phyloP scores from a whole-genome alignment of 2,797 vertebrate genomes.

The Psittacula echo region DNA sequence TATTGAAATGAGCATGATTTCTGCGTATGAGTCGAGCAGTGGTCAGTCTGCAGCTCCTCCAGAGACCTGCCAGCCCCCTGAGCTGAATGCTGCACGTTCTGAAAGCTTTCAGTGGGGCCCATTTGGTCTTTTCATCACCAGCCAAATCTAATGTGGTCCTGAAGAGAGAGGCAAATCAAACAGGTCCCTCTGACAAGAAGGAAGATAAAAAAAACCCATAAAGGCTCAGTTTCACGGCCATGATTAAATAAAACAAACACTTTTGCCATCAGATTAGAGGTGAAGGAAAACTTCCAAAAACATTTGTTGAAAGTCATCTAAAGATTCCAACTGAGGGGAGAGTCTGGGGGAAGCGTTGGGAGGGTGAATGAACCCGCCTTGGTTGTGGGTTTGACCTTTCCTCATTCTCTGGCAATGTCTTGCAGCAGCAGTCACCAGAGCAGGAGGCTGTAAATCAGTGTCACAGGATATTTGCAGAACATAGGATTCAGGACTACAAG shows the following conservation, averaged over 20 bases:
- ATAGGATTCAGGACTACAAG: background rate
- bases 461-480: background rate
- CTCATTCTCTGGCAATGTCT: background rate
- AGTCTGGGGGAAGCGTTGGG: background rate
- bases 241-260: conserved; percentile 38
- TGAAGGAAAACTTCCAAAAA: conserved; percentile 32
- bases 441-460: background rate
- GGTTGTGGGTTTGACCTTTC: background rate
- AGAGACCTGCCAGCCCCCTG: background rate
- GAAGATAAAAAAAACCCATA: conserved; percentile 16
- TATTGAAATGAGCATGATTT: background rate
- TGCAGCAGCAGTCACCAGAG: background rate
- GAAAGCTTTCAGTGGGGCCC: background rate
- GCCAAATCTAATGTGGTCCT: conserved; percentile 37
- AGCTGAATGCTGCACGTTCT: background rate
- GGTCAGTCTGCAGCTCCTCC: background rate
- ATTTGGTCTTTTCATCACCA: conserved; percentile 26
- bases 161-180: conserved; percentile 39
- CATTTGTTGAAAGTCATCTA: conserved; percentile 16
- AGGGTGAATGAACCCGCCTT: background rate
- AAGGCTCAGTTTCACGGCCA: background rate
- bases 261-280: conserved; percentile 42
- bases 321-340: background rate
- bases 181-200: background rate
- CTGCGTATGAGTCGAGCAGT: background rate